Percentiles rank a stretch among this genome's conserved stretches.
Evolutionary conservation across 2,888 invertebrate species (phyloP).

Genomic region (Cecidostiba fungosa): DNA sequence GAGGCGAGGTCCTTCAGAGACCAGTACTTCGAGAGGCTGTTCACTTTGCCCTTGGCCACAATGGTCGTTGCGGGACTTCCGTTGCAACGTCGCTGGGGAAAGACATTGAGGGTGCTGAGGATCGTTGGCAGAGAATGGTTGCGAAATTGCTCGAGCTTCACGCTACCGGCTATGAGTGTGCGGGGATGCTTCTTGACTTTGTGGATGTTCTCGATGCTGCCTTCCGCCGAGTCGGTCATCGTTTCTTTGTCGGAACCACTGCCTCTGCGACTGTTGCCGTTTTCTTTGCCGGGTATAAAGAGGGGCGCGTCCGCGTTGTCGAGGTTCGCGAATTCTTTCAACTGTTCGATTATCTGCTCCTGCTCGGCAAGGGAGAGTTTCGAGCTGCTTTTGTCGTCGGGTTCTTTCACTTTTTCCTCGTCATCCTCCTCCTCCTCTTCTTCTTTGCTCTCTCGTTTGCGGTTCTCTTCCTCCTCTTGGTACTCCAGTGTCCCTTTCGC

Average conservation of each 20-base stretch:
- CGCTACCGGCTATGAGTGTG: slow-evolving; percentile 64
- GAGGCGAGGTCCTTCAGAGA: slow-evolving; percentile 73
- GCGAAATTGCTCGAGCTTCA: slow-evolving; percentile 71
- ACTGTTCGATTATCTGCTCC: slow-evolving; percentile 74
- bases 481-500: slow-evolving; percentile 58
- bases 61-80: slow-evolving; percentile 25
- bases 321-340: slow-evolving; percentile 76
- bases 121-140: slow-evolving; percentile 73
- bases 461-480: slow-evolving; percentile 32
- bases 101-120: slow-evolving; percentile 68
- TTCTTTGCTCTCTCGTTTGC: slow-evolving; percentile 41
- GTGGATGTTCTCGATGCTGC: slow-evolving; percentile 55
- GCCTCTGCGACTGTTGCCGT: slow-evolving; percentile 18
- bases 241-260: slow-evolving; percentile 64
- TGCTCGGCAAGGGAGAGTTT: slow-evolving; percentile 75
- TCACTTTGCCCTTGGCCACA: slow-evolving; percentile 67
- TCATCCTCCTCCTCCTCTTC: slow-evolving; percentile 18
- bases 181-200: slow-evolving; percentile 60
- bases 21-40: slow-evolving; percentile 75
- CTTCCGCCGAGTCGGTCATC: slow-evolving; percentile 62
- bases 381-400: slow-evolving; percentile 60
- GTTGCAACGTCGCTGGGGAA: slow-evolving; percentile 9
- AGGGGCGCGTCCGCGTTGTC: slow-evolving; percentile 73
- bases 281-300: slow-evolving; percentile 70
- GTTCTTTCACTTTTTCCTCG: slow-evolving; percentile 34